Evolutionary conservation across 2,797 vertebrate species (phyloP).

Genomic region (Brachyrhaphis roseni): DNA sequence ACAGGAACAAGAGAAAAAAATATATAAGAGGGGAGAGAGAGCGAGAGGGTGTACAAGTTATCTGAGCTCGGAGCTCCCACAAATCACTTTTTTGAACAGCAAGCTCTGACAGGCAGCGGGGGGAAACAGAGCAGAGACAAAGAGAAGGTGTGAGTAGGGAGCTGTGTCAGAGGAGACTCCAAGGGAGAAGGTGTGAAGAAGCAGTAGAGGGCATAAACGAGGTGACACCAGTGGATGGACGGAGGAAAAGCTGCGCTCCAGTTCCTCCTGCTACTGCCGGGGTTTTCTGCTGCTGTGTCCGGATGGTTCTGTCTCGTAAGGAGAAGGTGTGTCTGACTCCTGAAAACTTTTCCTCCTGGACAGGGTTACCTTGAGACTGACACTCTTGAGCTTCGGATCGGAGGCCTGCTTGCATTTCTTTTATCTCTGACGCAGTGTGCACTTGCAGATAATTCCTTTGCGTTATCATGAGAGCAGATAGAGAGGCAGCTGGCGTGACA

Average conservation of each 20-base stretch:
- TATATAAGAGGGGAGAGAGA: conserved; percentile 36
- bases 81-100: conserved; percentile 81
- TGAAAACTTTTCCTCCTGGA: conserved; percentile 22
- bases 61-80: conserved; percentile 67
- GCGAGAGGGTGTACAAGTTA: conserved; percentile 64
- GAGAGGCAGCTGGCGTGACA: conserved; percentile 27
- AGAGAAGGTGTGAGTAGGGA: conserved; percentile 48
- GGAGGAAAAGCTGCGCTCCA: conserved; percentile 45
- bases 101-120: conserved; percentile 76
- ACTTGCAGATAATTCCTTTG: neutral
- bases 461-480: conserved; percentile 21
- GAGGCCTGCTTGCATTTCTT: conserved; percentile 20
- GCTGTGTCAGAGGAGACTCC: conserved; percentile 48
- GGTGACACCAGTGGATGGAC: conserved; percentile 62
- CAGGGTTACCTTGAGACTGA: conserved; percentile 15
- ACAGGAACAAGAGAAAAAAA: conserved; percentile 79
- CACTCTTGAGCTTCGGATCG: conserved; percentile 9
- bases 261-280: conserved; percentile 43
- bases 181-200: conserved; percentile 53
- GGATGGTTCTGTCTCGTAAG: conserved; percentile 45
- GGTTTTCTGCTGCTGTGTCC: conserved; percentile 45
- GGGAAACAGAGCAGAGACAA: conserved; percentile 53
- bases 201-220: conserved; percentile 46
- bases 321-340: conserved; percentile 56
- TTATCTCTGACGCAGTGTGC: conserved; percentile 24